phyloP scores from a whole-genome alignment of 64 coral and sea anemone genomes.

The Cladopsammia gracilis region DNA sequence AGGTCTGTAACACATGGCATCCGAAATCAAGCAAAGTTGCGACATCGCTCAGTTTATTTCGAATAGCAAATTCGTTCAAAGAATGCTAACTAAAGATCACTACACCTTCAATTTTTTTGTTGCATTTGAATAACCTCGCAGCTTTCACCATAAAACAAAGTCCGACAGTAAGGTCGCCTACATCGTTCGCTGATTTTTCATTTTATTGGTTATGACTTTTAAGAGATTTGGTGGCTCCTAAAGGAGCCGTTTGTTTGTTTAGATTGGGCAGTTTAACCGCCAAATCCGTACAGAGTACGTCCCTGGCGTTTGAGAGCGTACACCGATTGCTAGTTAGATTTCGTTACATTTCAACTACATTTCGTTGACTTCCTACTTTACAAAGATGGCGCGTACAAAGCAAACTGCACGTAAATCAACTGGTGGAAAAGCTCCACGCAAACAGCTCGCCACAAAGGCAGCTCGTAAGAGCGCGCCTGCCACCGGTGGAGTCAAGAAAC shows the following conservation, averaged over 20 bases:
- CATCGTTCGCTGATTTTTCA: too few species aligned
- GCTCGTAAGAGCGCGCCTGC: conserved; percentile 84
- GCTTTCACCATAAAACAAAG: too few species aligned
- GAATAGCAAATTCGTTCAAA: too few species aligned
- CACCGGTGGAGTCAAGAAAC: conserved; percentile 81
- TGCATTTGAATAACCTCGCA: too few species aligned
- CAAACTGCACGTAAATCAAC: conserved; percentile 82
- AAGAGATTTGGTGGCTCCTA: conserved; percentile 39
- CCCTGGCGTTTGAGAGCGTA: conserved; percentile 79
- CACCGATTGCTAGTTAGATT: neutral
- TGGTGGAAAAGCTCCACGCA: conserved; percentile 79
- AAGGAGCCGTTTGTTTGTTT: conserved; percentile 35
- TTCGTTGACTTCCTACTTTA: neutral
- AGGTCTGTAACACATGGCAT: too few species aligned
- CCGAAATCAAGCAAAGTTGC: too few species aligned
- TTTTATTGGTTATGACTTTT: conserved; percentile 37
- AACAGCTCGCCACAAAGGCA: conserved; percentile 78
- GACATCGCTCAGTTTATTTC: too few species aligned
- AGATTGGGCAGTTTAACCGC: conserved; percentile 19
- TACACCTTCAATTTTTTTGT: too few species aligned
- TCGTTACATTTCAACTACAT: neutral
- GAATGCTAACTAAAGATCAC: too few species aligned
- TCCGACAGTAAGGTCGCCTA: too few species aligned
- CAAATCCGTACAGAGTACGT: conserved; percentile 81
- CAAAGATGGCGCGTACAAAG: conserved; percentile 71